Percentiles rank a stretch among this genome's conserved stretches.
Conservation (phyloP, 2,113 vertebrate genomes). For the Sarotherodon lohbergeri region DNA sequence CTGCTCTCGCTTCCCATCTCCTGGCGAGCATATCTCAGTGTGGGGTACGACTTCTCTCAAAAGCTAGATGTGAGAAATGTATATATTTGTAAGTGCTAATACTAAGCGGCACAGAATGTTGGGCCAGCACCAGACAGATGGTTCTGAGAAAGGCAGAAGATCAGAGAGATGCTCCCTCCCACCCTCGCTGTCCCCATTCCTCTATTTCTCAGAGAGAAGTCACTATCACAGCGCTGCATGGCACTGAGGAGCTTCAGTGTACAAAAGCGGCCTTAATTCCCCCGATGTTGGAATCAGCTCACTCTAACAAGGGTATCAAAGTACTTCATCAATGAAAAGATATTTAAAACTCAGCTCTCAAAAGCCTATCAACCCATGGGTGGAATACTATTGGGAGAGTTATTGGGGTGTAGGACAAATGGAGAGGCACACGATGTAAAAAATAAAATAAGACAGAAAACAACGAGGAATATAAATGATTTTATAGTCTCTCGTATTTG, state of each 20-base stretch:
- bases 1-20: conserved; percentile 53
- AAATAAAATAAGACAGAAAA: conserved; percentile 13
- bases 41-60: conserved; percentile 39
- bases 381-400: neutral
- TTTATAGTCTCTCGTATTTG: neutral
- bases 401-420: neutral
- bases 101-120: conserved; percentile 47
- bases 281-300: conserved; percentile 32
- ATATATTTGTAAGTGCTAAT: conserved; percentile 71
- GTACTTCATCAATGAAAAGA: conserved; percentile 34
- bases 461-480: neutral
- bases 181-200: conserved; percentile 23
- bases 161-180: conserved; percentile 51
- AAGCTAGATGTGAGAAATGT: conserved; percentile 57
- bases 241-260: conserved; percentile 7
- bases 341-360: conserved; percentile 22
- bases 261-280: conserved; percentile 50
- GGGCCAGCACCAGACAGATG: conserved; percentile 68
- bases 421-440: neutral
- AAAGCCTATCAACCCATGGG: neutral
- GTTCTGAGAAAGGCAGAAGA: conserved; percentile 60
- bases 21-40: conserved; percentile 30
- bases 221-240: conserved; percentile 32
- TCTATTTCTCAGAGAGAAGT: conserved; percentile 32
- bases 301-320: conserved; percentile 56